Percentiles rank a stretch among this genome's conserved stretches.
These are phyloP conservation scores for Ibycter americanus DNA, from an alignment of 2,797 vertebrate genomes.

Conservation along the genomic window DNA sequence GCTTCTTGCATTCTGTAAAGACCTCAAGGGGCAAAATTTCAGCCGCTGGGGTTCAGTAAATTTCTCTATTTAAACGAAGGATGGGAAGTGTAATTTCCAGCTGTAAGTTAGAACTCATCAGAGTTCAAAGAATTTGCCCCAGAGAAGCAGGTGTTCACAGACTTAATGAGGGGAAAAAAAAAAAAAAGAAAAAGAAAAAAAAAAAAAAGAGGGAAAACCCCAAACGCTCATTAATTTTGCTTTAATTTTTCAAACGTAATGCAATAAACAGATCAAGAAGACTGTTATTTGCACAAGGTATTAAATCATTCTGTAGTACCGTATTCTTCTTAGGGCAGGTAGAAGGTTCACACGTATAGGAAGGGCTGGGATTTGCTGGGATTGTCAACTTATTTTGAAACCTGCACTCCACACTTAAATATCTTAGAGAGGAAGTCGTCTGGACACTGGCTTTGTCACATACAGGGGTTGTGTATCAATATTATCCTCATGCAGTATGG, in stretches of 20 bases:
- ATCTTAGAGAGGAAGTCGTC: not conserved
- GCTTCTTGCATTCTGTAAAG: not conserved
- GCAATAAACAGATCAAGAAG: not conserved
- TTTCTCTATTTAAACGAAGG: not conserved
- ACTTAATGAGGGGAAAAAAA: not conserved
- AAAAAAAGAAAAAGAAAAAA: not conserved
- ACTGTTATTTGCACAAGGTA: not conserved
- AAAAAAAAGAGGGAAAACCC: fast-evolving
- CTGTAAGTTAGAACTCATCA: not conserved
- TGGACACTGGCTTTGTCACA: not conserved
- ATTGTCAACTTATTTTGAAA: not conserved
- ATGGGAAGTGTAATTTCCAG: not conserved
- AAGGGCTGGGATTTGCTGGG: not conserved
- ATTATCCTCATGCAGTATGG: not conserved
- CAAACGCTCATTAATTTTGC: not conserved
- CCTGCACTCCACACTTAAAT: not conserved
- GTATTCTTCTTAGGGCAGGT: not conserved
- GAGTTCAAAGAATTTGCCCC: not conserved
- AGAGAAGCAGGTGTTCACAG: not conserved
- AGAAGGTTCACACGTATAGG: fast-evolving
- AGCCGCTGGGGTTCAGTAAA: not conserved
- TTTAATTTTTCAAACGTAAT: not conserved
- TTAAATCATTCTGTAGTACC: not conserved
- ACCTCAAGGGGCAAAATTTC: not conserved
- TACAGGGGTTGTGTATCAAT: not conserved